Evolutionary conservation across 2,797 vertebrate genomes (phyloP), one percentile per base, ranked within the genome.

Genomic region (Tinamus major): DNA sequence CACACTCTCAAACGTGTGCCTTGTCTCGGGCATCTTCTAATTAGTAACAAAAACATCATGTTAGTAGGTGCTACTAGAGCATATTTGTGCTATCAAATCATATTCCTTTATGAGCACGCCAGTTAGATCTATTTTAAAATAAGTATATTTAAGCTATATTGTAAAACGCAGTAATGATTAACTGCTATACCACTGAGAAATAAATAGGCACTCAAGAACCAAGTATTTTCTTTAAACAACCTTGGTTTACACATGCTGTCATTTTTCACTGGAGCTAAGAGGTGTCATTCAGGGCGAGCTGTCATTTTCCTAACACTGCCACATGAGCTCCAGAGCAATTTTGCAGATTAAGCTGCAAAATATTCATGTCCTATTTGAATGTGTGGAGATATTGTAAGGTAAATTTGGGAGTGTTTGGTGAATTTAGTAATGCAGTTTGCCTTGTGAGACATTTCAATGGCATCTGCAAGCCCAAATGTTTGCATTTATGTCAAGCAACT

Each of bases 281-380:
- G 81, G 2, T 91, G 87, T 92, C 94, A 83, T 20, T 88, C 74
- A 79, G 63, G 59, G 11, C 41, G 79, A 88, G 77, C 87, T 93
- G 78, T 90, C 90, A 78, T 2, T 46, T 59, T 9, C 49, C 68
- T 89, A 90, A 90, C 93, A 90, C 42, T 42, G 76, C 88, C 87
- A 82, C 58, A 17, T 1, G 69, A 94, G 92, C 89, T 90, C 64
- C 27, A 4, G 62, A 72, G 64, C 56, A 85, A 87, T 71, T 56
- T 76, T 20, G 42, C 42, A 89, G 79, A 87, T 93, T 62, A 92
- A 65, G 65, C 90, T 92, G 82, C 75, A 71, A 88, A 94, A 94
- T 82, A 92, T 89, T 94, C 74, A 37, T 1, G 26, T 59, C 69
- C 79, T 62, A 9, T 63, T 63, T 69, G 76, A 87, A 71, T 37